Evolutionary conservation across 2,113 vertebrate genomes (phyloP).

Genomic region (Zosterops japonicus): DNA sequence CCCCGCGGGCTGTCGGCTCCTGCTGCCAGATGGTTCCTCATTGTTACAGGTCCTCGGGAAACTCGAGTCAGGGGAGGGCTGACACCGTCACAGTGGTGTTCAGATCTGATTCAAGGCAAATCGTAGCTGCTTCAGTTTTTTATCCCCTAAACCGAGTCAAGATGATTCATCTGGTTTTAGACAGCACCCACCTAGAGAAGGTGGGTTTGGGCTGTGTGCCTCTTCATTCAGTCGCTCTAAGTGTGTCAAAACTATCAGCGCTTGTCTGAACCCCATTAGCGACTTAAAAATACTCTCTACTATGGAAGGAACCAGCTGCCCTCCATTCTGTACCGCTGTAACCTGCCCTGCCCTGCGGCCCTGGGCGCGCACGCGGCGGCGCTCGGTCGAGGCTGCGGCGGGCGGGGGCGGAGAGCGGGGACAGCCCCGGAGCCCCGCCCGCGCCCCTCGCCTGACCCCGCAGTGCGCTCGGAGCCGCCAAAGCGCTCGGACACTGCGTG

Average conservation of each 20-base stretch:
- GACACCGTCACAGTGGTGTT: rapidly evolving
- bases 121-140: neutral
- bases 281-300: rapidly evolving
- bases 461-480: neutral
- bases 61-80: neutral
- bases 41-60: rapidly evolving
- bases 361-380: rapidly evolving
- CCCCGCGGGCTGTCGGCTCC: rapidly evolving
- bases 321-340: rapidly evolving
- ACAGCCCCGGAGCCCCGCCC: neutral
- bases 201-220: neutral
- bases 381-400: rapidly evolving
- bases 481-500: neutral
- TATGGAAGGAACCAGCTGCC: rapidly evolving
- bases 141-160: neutral
- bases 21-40: rapidly evolving
- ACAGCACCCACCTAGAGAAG: neutral
- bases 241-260: neutral
- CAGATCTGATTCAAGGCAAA: neutral
- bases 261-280: neutral
- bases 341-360: rapidly evolving
- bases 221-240: neutral
- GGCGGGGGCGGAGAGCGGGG: neutral
- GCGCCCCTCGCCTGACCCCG: neutral
- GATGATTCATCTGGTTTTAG: neutral